phyloP scores from a whole-genome alignment of 2,888 invertebrate genomes.

The Drosophila maculinotata region DNA sequence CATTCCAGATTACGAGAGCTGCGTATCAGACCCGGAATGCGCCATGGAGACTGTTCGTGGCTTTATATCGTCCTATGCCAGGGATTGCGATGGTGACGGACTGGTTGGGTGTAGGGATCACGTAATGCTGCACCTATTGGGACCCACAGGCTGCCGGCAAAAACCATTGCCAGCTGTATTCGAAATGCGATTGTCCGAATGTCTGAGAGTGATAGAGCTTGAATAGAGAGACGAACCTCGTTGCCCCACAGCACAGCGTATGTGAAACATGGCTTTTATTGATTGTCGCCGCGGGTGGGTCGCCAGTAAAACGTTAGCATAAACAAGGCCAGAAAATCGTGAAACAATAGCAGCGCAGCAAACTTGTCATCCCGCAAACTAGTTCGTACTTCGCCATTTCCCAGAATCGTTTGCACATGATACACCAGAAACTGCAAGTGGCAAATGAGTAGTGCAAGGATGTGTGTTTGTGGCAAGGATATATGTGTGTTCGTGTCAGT shows the following conservation, averaged over 20 bases:
- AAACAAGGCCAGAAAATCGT: slow-evolving; percentile 60
- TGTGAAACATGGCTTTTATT: slow-evolving; percentile 50
- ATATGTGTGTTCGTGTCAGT: slow-evolving; percentile 6
- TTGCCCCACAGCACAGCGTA: not conserved
- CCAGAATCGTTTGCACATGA: slow-evolving; percentile 64
- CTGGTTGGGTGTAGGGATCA: slow-evolving; percentile 77
- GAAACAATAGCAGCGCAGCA: slow-evolving; percentile 60
- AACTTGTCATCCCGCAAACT: slow-evolving; percentile 49
- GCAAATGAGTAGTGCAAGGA: slow-evolving; percentile 38
- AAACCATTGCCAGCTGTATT: slow-evolving; percentile 61
- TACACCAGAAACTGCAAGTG: slow-evolving; percentile 63
- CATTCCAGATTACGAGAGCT: slow-evolving; percentile 70
- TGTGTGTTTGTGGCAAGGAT: not conserved
- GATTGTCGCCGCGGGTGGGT: slow-evolving; percentile 34
- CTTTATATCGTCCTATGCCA: slow-evolving; percentile 58
- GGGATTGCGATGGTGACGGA: slow-evolving; percentile 79
- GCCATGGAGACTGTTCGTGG: slow-evolving; percentile 61
- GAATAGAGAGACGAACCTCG: slow-evolving; percentile 28
- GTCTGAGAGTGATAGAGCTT: slow-evolving; percentile 38
- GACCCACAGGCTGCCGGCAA: slow-evolving; percentile 69
- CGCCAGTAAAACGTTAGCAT: slow-evolving; percentile 52
- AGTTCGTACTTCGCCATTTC: slow-evolving; percentile 27
- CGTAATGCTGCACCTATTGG: slow-evolving; percentile 73
- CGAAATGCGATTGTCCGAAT: slow-evolving; percentile 85
- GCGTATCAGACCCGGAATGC: slow-evolving; percentile 71